phyloP scores from a whole-genome alignment of 2,888 invertebrate genomes.

The Ferdinandea cuprea region DNA sequence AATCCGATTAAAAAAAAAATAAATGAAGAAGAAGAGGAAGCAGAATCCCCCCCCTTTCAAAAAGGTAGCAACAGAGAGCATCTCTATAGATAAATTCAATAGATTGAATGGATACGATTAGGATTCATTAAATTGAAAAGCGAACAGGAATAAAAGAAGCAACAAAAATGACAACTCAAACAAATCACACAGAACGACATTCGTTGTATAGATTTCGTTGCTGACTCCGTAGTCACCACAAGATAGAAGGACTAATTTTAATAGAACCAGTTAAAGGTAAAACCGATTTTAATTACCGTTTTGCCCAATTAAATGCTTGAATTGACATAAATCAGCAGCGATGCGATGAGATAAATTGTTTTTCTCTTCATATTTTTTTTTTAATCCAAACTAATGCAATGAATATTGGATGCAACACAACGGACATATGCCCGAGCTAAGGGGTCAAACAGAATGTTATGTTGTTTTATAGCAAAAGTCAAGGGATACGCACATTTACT shows the following conservation, averaged over 20 bases:
- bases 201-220: conserved; percentile 5
- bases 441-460: conserved; percentile 46
- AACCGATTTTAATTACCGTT: conserved; percentile 57
- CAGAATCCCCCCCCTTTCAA: too few species aligned
- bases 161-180: conserved; percentile 42
- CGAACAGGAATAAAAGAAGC: conserved; percentile 28
- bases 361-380: too few species aligned
- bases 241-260: conserved; percentile 43
- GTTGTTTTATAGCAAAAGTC: conserved; percentile 51
- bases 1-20: conserved; percentile 64
- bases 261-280: conserved; percentile 21
- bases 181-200: conserved; percentile 64
- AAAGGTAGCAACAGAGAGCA: conserved; percentile 61
- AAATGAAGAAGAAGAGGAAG: too few species aligned
- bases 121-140: conserved; percentile 71
- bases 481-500: conserved; percentile 34
- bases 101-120: conserved; percentile 70
- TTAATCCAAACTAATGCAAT: conserved; percentile 50
- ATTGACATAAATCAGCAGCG: conserved; percentile 3
- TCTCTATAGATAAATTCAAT: conserved; percentile 55
- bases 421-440: conserved; percentile 52
- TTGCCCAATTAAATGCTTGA: conserved; percentile 46
- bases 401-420: conserved; percentile 48
- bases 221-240: not conserved
- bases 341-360: conserved; percentile 12